phyloP scores from a whole-genome alignment of 2,888 invertebrate genomes.

The Melanargia galathea region DNA sequence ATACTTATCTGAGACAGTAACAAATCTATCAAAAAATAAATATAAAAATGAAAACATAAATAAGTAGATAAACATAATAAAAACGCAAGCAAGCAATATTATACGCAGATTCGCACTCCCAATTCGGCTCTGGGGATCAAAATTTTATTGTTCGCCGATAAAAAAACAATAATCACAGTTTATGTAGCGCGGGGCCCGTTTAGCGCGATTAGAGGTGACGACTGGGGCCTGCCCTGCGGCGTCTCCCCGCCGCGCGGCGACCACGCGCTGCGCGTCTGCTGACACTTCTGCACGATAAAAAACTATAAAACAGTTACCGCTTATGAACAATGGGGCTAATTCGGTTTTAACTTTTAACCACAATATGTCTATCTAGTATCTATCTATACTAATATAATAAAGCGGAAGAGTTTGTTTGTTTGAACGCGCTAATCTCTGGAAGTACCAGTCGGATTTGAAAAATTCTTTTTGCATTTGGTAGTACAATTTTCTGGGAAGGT shows the following conservation, averaged over 20 bases:
- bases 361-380: no score
- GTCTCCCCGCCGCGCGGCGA: constrained; percentile 36
- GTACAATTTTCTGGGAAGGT: no score
- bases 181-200: constrained; percentile 58
- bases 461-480: no score
- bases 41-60: no score
- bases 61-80: constrained; percentile 13
- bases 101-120: constrained; percentile 24
- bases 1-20: neutral
- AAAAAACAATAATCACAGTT: constrained; percentile 74
- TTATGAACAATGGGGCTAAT: no score
- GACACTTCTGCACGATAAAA: neutral
- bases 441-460: no score
- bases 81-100: constrained; percentile 11
- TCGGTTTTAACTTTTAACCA: no score
- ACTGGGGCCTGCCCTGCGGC: constrained; percentile 44
- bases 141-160: constrained; percentile 64
- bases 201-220: constrained; percentile 57
- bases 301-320: no score
- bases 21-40: neutral
- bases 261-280: constrained; percentile 15
- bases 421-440: no score
- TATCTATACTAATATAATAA: no score
- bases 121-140: constrained; percentile 44
- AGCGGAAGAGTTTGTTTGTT: no score